These are phyloP conservation scores for Dendroctonus valens DNA, from an alignment of 1,140 invertebrate species.

Conservation along the genomic window DNA sequence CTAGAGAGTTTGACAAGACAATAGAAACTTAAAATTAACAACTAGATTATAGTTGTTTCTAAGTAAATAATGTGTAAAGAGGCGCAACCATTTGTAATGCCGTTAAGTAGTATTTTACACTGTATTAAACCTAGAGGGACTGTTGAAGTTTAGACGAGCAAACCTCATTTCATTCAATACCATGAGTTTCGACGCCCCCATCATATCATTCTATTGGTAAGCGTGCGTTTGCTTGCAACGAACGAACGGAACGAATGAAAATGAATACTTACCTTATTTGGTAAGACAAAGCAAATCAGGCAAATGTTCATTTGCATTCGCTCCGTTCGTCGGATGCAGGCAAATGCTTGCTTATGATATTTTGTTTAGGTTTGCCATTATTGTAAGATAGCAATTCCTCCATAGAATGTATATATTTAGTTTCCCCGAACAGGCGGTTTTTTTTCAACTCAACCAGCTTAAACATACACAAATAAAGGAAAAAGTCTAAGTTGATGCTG, in stretches of 20 bases:
- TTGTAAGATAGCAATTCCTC: slow-evolving; percentile 16
- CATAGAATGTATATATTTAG: slow-evolving; percentile 21
- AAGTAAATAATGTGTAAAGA: background rate
- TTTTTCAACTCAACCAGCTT: background rate
- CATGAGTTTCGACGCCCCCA: background rate
- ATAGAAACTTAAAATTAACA: slow-evolving; percentile 26
- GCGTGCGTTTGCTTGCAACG: too few species aligned
- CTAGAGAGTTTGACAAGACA: slow-evolving; percentile 31
- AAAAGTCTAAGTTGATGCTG: background rate
- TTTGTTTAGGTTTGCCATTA: slow-evolving; percentile 1
- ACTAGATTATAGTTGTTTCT: slow-evolving; percentile 9
- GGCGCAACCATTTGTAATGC: background rate
- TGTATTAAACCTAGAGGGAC: too few species aligned
- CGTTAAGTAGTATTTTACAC: too few species aligned
- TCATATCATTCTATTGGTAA: background rate
- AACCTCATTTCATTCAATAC: background rate
- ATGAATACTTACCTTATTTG: background rate
- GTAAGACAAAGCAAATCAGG: background rate
- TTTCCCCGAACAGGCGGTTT: slow-evolving; percentile 1
- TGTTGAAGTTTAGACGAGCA: background rate
- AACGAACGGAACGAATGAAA: background rate
- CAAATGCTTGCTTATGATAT: slow-evolving; percentile 4
- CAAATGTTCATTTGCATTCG: background rate
- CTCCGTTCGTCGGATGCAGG: slow-evolving; percentile 7
- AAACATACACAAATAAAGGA: background rate